These are phyloP conservation scores for Rhinogobio ventralis DNA, from an alignment of 2,797 vertebrate genomes.

Conservation along the genomic window DNA sequence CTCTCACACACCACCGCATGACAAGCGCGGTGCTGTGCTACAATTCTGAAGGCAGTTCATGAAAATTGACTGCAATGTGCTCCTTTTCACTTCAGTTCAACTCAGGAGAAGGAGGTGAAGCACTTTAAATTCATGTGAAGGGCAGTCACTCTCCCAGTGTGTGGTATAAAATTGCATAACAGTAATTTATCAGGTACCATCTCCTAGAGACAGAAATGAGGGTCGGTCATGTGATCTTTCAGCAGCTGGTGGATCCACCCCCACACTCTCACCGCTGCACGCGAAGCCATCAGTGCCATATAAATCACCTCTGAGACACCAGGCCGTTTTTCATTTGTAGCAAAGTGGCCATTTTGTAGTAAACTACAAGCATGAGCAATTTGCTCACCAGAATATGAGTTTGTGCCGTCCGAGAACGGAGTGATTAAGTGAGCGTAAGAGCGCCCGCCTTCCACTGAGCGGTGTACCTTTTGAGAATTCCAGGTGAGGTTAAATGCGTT, in stretches of 20 bases:
- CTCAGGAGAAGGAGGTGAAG: slow-evolving; percentile 33
- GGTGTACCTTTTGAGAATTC: slow-evolving; percentile 9
- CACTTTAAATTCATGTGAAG: slow-evolving; percentile 38
- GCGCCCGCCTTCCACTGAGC: slow-evolving; percentile 4
- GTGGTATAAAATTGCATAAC: slow-evolving; percentile 42
- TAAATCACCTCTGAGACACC: slow-evolving; percentile 56
- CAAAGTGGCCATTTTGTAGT: slow-evolving; percentile 61
- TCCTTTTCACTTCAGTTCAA: slow-evolving; percentile 43
- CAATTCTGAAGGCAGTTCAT: slow-evolving; percentile 38
- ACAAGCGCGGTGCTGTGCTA: slow-evolving; percentile 15
- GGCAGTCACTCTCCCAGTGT: slow-evolving; percentile 9
- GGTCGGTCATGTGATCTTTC: slow-evolving; percentile 47
- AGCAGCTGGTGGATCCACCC: slow-evolving; percentile 45
- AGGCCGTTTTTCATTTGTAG: slow-evolving; percentile 56
- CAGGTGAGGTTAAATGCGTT: slow-evolving; percentile 43
- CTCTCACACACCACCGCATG: slow-evolving; percentile 40
- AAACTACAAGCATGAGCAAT: slow-evolving; percentile 57
- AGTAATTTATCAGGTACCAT: slow-evolving; percentile 49
- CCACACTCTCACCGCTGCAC: slow-evolving; percentile 12
- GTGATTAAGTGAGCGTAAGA: slow-evolving; percentile 55
- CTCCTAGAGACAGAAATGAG: slow-evolving; percentile 49
- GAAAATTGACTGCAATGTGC: slow-evolving; percentile 47
- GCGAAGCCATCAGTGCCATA: slow-evolving; percentile 51
- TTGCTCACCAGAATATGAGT: slow-evolving; percentile 59
- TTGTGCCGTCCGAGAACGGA: slow-evolving; percentile 13